A percentile compares a stretch with the other conserved stretches of the same genome.
phyloP scores from a whole-genome alignment of 37 sponge, comb jelly and placozoan species.

The Chondrilla cf. caribensis region DNA sequence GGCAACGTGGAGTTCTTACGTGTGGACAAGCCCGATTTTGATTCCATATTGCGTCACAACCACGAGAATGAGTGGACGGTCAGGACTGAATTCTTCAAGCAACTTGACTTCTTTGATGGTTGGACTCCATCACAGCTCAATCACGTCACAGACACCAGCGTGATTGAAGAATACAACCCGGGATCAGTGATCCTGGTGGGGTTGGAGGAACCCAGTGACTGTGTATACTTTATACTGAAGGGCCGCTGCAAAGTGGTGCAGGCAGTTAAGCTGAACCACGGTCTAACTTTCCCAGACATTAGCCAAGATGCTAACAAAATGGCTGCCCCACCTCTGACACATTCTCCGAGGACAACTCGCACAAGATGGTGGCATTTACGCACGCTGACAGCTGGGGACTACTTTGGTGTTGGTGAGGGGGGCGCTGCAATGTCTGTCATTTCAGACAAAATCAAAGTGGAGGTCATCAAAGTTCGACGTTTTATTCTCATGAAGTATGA shows the following conservation, averaged over 20 bases:
- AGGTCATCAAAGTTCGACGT: conserved; percentile 43
- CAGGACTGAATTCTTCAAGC: conserved; percentile 26
- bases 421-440: conserved; percentile 31
- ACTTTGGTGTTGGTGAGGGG: conserved; percentile 84
- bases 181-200: conserved; percentile 62
- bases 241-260: conserved; percentile 66
- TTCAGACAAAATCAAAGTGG: conserved; percentile 25
- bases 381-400: conserved; percentile 58
- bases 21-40: conserved; percentile 71
- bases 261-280: conserved; percentile 27
- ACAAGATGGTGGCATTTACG: conserved; percentile 56
- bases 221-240: conserved; percentile 40
- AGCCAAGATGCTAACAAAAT: background rate
- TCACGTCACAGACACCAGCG: conserved; percentile 46
- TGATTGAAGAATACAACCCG: conserved; percentile 38
- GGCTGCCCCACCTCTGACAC: background rate
- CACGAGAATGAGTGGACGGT: conserved; percentile 52
- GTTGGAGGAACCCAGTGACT: conserved; percentile 31
- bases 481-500: conserved; percentile 44
- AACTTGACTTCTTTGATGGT: conserved; percentile 33
- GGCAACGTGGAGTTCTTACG: conserved; percentile 63
- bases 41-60: conserved; percentile 40
- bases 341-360: background rate
- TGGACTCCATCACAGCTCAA: conserved; percentile 29
- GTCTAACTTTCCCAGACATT: background rate